These are phyloP conservation scores for Paraplagusia blochii DNA, from an alignment of 2,113 vertebrate genomes.

Conservation along the genomic window DNA sequence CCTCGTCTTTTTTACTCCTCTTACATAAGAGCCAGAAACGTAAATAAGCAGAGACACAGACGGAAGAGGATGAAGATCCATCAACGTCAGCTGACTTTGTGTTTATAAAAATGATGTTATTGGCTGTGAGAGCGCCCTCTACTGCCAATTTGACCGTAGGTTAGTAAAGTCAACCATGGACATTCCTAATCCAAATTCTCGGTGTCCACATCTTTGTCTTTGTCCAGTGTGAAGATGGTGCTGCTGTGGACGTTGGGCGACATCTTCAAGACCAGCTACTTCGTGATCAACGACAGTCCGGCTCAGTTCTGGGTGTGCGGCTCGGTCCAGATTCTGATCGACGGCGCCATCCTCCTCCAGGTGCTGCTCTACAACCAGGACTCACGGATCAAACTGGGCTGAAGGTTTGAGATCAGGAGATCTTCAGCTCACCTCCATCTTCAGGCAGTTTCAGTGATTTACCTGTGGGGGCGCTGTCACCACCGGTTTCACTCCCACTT, in stretches of 20 bases:
- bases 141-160: too few species aligned
- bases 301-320: slow-evolving; percentile 80
- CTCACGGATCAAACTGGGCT: slow-evolving; percentile 68
- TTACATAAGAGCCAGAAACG: too few species aligned
- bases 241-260: slow-evolving; percentile 79
- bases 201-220: too few species aligned
- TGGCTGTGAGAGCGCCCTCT: too few species aligned
- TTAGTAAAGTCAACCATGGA: too few species aligned
- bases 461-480: not conserved
- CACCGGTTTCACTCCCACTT: slow-evolving; percentile 3
- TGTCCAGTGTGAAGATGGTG: slow-evolving; percentile 81
- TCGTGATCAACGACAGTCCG: slow-evolving; percentile 76
- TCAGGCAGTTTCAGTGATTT: not conserved
- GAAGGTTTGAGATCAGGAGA: too few species aligned
- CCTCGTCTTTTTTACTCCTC: not conserved
- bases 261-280: slow-evolving; percentile 81
- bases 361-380: slow-evolving; percentile 72
- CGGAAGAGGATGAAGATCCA: slow-evolving; percentile 2
- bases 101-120: too few species aligned
- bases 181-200: too few species aligned
- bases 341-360: slow-evolving; percentile 78
- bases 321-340: slow-evolving; percentile 75
- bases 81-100: not conserved
- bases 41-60: too few species aligned
- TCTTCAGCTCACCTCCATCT: too few species aligned